Base-by-base conservation (phyloP, 2,797 vertebrate species). In the Dermochelys coriacea region DNA sequence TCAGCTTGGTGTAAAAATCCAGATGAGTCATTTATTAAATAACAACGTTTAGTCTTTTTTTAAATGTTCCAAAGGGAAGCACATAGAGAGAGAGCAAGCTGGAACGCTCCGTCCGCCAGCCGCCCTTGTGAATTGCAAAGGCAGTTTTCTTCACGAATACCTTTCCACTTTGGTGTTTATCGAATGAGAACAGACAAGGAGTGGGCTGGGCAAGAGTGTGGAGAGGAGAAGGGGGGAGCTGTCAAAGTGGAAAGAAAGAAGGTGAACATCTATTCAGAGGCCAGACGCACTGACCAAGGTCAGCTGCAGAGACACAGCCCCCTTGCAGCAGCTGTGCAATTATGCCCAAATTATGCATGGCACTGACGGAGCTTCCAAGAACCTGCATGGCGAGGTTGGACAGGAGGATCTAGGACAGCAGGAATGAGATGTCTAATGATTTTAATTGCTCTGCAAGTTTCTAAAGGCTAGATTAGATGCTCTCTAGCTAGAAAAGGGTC, bases 281-380 rank as follows among this genome's bases (percentile, higher is more conserved):
- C 97, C 97, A 97, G 97, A 96, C 94, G 64, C 82, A 6, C 97
- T 85, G 97, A 98, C 97, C 96, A 97, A 97, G 98, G 97, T 98
- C 96, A 97, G 97, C 97, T 96, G 82, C 97, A 93, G 94, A 96
- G 94, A 89, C 94, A 74, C 80, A 89, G 94, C 94, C 96, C 95
- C 61, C 83, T 96, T 94, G 89, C 89, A 97, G 97, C 97, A 98
- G 97, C 98, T 98, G 95, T 97, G 89, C 97, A 96, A 98, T 98
- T 98, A 98, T 93, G 51, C 90, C 97, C 92, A 82, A 98, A 98
- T 96, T 97, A 98, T 98, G 97, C 97, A 97, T 93, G 95, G 97
- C 84, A 92, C 92, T 12, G 1, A 91, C 92, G 10, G 1, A 91
- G 87, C 96, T 96, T 93, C 97, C 97, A 91, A 93, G 94, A 97